phyloP scores from a whole-genome alignment of 2,113 vertebrate species.

The Rhinopomastus cyanomelas region DNA sequence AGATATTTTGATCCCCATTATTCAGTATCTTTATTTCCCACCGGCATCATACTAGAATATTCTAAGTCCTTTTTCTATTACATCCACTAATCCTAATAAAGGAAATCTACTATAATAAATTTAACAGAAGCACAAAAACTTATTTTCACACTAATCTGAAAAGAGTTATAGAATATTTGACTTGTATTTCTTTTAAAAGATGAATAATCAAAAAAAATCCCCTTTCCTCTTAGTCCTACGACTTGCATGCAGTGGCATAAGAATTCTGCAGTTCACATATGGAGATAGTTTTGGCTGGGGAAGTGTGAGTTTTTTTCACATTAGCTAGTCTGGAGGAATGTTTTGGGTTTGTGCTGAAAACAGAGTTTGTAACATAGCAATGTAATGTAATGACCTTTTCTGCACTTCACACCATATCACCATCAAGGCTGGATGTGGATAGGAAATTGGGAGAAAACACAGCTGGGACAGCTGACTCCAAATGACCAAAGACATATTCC shows the following conservation, averaged over 20 bases:
- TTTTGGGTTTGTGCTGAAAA: no score
- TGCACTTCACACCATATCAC: not conserved
- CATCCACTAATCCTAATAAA: not conserved
- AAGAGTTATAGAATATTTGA: fast-evolving
- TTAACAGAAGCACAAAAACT: not conserved
- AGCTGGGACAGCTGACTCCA: no score
- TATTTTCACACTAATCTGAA: not conserved
- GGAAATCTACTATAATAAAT: not conserved
- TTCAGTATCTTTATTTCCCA: not conserved
- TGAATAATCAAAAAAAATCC: not conserved
- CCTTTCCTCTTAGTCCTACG: fast-evolving
- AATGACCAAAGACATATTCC: no score
- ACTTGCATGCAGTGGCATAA: fast-evolving
- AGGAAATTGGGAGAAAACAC: no score
- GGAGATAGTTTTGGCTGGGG: not conserved
- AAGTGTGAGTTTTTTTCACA: not conserved
- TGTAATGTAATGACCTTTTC: no score
- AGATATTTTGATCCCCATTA: not conserved
- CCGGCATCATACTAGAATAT: not conserved
- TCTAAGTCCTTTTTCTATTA: not conserved
- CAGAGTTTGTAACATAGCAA: no score
- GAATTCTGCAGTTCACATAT: not conserved
- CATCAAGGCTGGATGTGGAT: not conserved
- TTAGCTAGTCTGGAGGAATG: no score
- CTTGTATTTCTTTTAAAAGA: not conserved